These are phyloP conservation scores for Amblyjoppa proteus DNA, from an alignment of 2,888 invertebrate genomes.

Conservation along the genomic window DNA sequence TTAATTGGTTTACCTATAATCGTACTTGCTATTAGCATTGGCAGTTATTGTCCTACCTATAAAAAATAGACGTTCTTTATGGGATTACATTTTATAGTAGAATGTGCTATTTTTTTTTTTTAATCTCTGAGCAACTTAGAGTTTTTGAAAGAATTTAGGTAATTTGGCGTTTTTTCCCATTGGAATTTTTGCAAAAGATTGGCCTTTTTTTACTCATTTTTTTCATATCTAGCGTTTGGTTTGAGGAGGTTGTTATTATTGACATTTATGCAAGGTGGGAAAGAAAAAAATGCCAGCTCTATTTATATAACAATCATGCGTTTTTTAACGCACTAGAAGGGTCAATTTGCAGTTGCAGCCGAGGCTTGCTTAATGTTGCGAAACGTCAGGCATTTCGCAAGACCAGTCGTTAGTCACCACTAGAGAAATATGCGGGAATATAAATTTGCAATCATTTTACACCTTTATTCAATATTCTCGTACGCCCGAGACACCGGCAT, in stretches of 20 bases:
- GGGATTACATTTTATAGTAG: too few species aligned
- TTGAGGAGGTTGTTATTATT: not conserved
- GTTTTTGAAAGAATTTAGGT: too few species aligned
- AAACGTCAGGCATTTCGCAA: not conserved
- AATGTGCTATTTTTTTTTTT: too few species aligned
- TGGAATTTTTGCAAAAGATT: not conserved
- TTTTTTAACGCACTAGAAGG: constrained; percentile 6
- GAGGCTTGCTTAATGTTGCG: constrained; percentile 7
- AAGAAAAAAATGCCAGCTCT: not conserved
- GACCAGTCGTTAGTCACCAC: not conserved
- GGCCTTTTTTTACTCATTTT: not conserved
- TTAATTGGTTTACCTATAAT: too few species aligned
- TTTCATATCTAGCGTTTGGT: not conserved
- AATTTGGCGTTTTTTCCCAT: not conserved
- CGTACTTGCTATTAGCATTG: too few species aligned
- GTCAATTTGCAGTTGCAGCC: not conserved
- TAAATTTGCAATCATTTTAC: constrained; percentile 6
- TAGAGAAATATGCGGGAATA: not conserved
- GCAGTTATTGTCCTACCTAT: too few species aligned
- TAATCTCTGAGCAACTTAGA: too few species aligned
- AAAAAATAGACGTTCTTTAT: too few species aligned
- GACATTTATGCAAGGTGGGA: not conserved
- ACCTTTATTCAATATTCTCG: constrained; percentile 1
- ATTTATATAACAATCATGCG: not conserved
- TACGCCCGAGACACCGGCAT: not conserved